Percentiles rank a stretch among this genome's conserved stretches.
Evolutionary conservation across 1,140 invertebrate species (phyloP).

Genomic region (Mactra quadrangularis): DNA sequence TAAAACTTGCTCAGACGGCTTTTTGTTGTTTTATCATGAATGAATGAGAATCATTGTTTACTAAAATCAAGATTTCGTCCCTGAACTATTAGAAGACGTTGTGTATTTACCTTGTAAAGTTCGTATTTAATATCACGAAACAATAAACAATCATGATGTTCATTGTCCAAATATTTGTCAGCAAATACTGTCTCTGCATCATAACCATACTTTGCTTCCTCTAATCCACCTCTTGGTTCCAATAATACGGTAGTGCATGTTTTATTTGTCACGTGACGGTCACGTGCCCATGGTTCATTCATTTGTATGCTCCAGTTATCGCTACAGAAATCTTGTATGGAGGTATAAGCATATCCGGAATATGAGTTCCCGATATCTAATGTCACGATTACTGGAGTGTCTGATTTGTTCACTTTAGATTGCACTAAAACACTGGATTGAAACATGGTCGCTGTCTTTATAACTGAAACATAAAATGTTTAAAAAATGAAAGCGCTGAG

Average conservation of each 20-base stretch:
- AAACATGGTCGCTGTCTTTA: too few species aligned
- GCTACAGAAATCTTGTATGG: not conserved
- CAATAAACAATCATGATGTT: not conserved
- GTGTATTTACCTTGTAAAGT: slow-evolving; percentile 33
- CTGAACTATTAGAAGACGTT: too few species aligned
- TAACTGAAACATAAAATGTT: too few species aligned
- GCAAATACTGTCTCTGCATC: slow-evolving; percentile 5
- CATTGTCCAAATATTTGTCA: slow-evolving; percentile 1
- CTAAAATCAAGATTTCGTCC: too few species aligned
- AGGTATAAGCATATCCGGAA: slow-evolving; percentile 5
- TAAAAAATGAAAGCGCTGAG: too few species aligned
- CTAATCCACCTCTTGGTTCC: not conserved
- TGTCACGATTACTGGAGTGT: slow-evolving; percentile 4
- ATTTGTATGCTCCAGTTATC: slow-evolving; percentile 11
- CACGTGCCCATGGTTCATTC: slow-evolving; percentile 15
- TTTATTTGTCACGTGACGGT: slow-evolving; percentile 15
- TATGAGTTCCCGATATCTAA: slow-evolving; percentile 15
- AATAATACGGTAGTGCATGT: slow-evolving; percentile 1
- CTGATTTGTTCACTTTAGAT: too few species aligned
- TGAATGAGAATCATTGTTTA: too few species aligned
- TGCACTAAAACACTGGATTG: not conserved
- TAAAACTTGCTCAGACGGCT: too few species aligned
- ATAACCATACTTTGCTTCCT: slow-evolving; percentile 5
- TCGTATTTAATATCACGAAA: slow-evolving; percentile 12
- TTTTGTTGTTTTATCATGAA: too few species aligned